Percentiles rank a stretch among this genome's conserved stretches.
These are phyloP conservation scores for Drosophila tani DNA, from an alignment of 1,140 invertebrate genomes.

Conservation along the genomic window DNA sequence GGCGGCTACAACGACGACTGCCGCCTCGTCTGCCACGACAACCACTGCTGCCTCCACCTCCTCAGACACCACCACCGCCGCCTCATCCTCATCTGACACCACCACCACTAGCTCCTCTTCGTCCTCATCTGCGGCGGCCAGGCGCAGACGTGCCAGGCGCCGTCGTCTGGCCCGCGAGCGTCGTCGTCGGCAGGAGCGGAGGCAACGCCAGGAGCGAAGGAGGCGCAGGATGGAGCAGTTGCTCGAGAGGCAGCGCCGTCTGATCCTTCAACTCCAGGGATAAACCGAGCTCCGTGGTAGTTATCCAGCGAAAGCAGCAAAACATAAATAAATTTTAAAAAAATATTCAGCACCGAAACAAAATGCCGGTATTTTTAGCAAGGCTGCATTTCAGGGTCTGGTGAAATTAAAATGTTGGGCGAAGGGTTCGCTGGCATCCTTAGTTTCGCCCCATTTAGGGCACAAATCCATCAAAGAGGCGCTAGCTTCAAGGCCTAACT, in stretches of 20 bases:
- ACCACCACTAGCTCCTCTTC: slow-evolving; percentile 9
- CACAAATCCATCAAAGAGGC: slow-evolving; percentile 70
- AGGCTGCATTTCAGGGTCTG: neutral
- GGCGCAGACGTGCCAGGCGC: slow-evolving; percentile 25
- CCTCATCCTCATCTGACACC: slow-evolving; percentile 9
- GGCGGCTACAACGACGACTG: slow-evolving; percentile 16
- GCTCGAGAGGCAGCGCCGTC: slow-evolving; percentile 11
- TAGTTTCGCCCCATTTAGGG: slow-evolving; percentile 47
- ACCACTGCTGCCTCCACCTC: neutral
- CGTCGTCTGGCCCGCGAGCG: slow-evolving; percentile 30
- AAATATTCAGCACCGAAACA: neutral
- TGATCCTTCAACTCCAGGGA: slow-evolving; percentile 26
- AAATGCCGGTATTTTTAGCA: neutral
- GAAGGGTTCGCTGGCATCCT: slow-evolving; percentile 33
- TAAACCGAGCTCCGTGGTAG: slow-evolving; percentile 1
- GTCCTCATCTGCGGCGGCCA: slow-evolving; percentile 22
- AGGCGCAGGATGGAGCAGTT: slow-evolving; percentile 14
- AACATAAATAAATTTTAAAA: neutral
- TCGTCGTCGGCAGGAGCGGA: slow-evolving; percentile 25
- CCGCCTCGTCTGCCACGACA: slow-evolving; percentile 1
- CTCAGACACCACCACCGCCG: slow-evolving; percentile 4
- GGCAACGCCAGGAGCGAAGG: slow-evolving; percentile 18
- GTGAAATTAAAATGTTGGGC: slow-evolving; percentile 29
- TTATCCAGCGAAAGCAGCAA: neutral
- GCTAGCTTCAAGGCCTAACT: slow-evolving; percentile 46